Conservation (phyloP, 2,113 vertebrate genomes). For the Pseudorasbora parva region DNA sequence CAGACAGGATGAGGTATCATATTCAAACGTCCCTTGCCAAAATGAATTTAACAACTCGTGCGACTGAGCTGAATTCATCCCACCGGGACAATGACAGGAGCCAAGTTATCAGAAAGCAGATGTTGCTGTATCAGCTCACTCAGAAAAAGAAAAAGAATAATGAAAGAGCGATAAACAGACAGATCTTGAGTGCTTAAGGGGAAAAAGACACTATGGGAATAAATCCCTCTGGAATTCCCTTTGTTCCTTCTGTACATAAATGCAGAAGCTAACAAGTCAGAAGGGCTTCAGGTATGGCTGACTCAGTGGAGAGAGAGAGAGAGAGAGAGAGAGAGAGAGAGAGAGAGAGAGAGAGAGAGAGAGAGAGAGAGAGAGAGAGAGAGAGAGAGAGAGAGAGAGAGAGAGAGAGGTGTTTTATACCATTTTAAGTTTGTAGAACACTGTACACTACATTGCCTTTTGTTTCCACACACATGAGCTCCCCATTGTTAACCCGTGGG, state of each 20-base stretch:
- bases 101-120: slow-evolving; percentile 18
- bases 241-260: not conserved
- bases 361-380: not conserved
- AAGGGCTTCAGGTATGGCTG: too few species aligned
- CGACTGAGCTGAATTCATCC: not conserved
- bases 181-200: not conserved
- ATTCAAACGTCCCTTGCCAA: not conserved
- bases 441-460: too few species aligned
- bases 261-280: not conserved
- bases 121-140: slow-evolving; percentile 54
- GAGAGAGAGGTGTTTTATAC: too few species aligned
- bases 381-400: not conserved
- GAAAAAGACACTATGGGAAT: not conserved
- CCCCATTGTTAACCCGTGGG: too few species aligned
- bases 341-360: not conserved
- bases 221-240: slow-evolving; percentile 3
- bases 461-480: too few species aligned
- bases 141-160: not conserved
- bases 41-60: slow-evolving; percentile 9
- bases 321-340: not conserved
- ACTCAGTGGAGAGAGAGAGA: too few species aligned
- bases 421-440: too few species aligned
- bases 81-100: slow-evolving; percentile 7
- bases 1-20: slow-evolving; percentile 5
- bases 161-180: not conserved